Evolutionary conservation across 53 echinoderm and acorn worm species (phyloP), one percentile per base, ranked within the genome.

Genomic region (Echinarachnius parma): DNA sequence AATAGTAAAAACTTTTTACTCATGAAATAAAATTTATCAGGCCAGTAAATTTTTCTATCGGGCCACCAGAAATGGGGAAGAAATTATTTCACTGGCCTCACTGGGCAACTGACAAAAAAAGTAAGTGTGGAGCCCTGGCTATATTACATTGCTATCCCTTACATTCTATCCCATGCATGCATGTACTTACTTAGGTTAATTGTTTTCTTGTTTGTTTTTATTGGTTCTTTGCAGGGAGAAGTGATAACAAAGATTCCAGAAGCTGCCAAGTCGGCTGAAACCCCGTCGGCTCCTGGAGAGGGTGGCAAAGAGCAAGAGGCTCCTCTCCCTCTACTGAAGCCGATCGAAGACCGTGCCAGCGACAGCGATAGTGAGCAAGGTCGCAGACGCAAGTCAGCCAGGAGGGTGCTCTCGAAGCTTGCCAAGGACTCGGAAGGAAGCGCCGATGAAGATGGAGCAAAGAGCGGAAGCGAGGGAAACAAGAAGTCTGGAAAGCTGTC

Each of bases 341-440:
- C 74, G 10, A 23, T 29, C 10, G 74, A 72, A 2, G 56, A 57
- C n/a, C 55, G 56, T 27, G 74, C 37, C 0, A 56, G 42, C n/a
- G 74, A 72, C 44, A 72, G 74, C 44, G 74, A 72, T 19, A 28
- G 74, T 9, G 74, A 72, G 15, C 56, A 28, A 16, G 35, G 74
- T n/a, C 74, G 36, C 35, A 39, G 57, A 19, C 55, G 74, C 2
- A 21, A 44, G 39, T 42, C 74, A 26, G 44, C n/a, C 3, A 22
- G 74, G 5, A 49, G 49, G 22, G 69, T 26, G 30, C 4, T 52
- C 1, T 29, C 69, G 1, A 72, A 72, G 57, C 28, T 56, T 0
- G 21, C 44, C 19, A 45, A 23, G 26, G 55, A 55, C 1, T 27
- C n/a, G 16, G 1, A 28, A 16, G 52, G 52, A 52, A 50, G 52